These are phyloP conservation scores for Heliothis peltigera DNA, from an alignment of 2,888 invertebrate species.

Conservation along the genomic window DNA sequence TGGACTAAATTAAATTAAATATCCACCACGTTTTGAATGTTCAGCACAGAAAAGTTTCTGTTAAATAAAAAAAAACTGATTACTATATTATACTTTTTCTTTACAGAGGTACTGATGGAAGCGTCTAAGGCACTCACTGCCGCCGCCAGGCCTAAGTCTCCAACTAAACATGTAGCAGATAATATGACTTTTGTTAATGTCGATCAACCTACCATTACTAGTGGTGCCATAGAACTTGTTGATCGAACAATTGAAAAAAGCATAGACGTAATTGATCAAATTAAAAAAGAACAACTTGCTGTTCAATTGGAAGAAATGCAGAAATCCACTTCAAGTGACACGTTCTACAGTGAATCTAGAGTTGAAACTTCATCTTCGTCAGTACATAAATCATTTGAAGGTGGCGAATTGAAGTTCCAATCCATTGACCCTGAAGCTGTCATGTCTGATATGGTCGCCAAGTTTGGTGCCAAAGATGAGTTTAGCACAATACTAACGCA, in stretches of 20 bases:
- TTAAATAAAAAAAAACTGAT: not conserved
- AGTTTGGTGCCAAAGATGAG: constrained; percentile 78
- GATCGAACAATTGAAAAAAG: constrained; percentile 87
- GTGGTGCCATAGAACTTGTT: constrained; percentile 89
- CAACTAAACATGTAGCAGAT: constrained; percentile 85
- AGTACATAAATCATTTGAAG: constrained; percentile 81
- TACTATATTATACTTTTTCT: constrained; percentile 41
- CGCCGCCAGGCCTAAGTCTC: constrained; percentile 85
- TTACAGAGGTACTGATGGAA: constrained; percentile 84
- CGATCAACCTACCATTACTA: constrained; percentile 88
- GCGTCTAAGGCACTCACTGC: constrained; percentile 80
- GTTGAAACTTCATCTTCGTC: constrained; percentile 86
- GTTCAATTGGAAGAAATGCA: constrained; percentile 84
- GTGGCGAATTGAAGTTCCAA: constrained; percentile 80
- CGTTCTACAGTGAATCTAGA: constrained; percentile 82
- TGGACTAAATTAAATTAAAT: constrained; percentile 20
- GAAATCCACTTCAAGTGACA: constrained; percentile 79
- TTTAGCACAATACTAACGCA: constrained; percentile 86
- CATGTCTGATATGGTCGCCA: constrained; percentile 85
- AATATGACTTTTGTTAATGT: constrained; percentile 86
- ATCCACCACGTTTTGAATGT: constrained; percentile 44
- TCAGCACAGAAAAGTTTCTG: constrained; percentile 40
- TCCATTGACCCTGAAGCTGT: constrained; percentile 81
- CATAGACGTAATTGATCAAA: constrained; percentile 82
- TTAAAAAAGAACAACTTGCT: constrained; percentile 83